Conservation (phyloP, 1,140 invertebrate species). For the Bombyx mandarina region DNA sequence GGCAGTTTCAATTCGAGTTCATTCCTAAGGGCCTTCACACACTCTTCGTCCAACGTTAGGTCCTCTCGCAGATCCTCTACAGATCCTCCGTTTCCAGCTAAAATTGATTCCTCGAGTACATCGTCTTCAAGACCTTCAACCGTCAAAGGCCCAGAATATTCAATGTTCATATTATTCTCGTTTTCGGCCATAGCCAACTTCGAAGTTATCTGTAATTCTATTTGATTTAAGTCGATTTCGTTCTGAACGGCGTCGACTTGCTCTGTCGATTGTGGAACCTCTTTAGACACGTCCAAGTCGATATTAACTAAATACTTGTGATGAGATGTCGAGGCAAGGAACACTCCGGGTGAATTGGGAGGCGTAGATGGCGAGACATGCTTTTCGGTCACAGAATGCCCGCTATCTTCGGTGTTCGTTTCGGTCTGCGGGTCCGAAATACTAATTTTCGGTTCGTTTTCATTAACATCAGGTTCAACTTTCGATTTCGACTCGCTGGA, state of each 20-base stretch:
- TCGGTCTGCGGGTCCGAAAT: conserved; percentile 26
- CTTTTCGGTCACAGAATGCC: conserved; percentile 43
- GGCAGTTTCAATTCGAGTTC: conserved; percentile 80
- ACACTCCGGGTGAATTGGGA: conserved; percentile 57
- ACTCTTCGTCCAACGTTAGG: conserved; percentile 78
- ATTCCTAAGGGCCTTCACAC: conserved; percentile 78
- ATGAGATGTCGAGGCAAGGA: conserved; percentile 44
- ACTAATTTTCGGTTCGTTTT: conserved; percentile 1
- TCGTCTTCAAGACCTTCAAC: conserved; percentile 36
- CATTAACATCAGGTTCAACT: background rate
- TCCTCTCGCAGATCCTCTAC: conserved; percentile 69
- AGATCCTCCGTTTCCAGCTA: conserved; percentile 47
- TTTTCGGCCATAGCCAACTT: conserved; percentile 68
- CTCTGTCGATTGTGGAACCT: conserved; percentile 9
- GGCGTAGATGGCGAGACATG: conserved; percentile 50
- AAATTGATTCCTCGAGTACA: conserved; percentile 35
- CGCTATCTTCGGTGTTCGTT: conserved; percentile 26
- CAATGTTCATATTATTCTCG: conserved; percentile 68
- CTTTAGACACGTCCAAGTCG: conserved; percentile 25
- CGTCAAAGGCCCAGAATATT: conserved; percentile 54
- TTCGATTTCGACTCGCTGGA: conserved; percentile 33
- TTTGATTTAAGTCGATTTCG: conserved; percentile 49
- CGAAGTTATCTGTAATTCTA: conserved; percentile 55
- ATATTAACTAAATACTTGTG: conserved; percentile 52
- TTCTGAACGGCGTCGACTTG: conserved; percentile 24